A percentile compares a stretch with the other conserved stretches of the same genome.
These are phyloP conservation scores for Poecile montanus DNA, from an alignment of 2,797 vertebrate genomes.

Conservation along the genomic window DNA sequence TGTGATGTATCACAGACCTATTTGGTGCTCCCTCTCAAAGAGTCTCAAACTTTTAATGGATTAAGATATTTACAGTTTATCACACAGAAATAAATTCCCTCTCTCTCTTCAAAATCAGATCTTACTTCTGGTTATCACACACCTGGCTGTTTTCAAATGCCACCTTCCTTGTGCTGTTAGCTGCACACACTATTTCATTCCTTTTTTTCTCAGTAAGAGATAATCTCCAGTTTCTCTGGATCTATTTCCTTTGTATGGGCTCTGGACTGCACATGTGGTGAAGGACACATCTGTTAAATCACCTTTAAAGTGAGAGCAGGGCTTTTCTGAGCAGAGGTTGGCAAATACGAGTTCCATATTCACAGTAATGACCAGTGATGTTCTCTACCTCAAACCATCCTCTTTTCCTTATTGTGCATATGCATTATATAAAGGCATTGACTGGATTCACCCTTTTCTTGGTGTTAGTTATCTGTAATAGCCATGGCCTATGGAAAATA, in stretches of 20 bases:
- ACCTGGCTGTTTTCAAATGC: not conserved
- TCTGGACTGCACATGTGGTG: not conserved
- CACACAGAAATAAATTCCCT: not conserved
- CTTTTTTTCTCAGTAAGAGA: not conserved
- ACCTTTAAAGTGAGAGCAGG: not conserved
- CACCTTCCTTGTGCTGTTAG: not conserved
- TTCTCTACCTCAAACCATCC: not conserved
- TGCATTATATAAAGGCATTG: not conserved
- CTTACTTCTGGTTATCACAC: not conserved
- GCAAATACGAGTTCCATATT: not conserved
- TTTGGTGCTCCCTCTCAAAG: not conserved
- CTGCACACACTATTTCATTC: not conserved
- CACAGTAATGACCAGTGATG: not conserved
- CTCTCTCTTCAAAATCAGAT: not conserved
- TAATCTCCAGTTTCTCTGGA: not conserved
- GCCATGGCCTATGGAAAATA: not conserved
- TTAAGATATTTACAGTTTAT: conserved; percentile 12
- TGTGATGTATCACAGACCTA: not conserved
- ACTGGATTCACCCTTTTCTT: not conserved
- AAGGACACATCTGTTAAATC: not conserved
- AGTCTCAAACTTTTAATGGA: not conserved
- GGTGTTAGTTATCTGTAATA: not conserved
- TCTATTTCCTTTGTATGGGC: not conserved
- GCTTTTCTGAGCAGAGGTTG: not conserved
- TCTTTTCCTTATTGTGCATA: not conserved